Evolutionary conservation across 2,888 invertebrate genomes (phyloP).

Genomic region (Cancer borealis): DNA sequence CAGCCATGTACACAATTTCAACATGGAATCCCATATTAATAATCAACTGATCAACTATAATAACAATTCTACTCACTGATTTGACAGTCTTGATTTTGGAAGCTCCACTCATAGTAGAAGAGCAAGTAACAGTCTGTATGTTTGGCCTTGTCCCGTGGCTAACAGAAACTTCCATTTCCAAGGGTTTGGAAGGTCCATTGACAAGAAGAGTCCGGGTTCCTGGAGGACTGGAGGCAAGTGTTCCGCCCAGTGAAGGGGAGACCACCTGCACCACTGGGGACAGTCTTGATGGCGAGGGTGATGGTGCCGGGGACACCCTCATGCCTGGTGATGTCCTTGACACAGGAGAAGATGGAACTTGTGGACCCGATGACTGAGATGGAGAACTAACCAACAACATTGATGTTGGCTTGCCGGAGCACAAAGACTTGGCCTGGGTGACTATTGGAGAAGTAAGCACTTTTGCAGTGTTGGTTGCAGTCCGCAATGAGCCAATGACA

Average conservation of each 20-base stretch:
- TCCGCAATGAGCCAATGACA: conserved; percentile 52
- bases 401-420: conserved; percentile 61
- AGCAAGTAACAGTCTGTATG: conserved; percentile 42
- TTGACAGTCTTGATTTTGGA: conserved; percentile 66
- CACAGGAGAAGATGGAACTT: conserved; percentile 47
- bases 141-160: conserved; percentile 38
- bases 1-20: too few species aligned
- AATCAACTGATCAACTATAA: background rate
- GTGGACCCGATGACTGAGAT: conserved; percentile 48
- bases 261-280: conserved; percentile 70
- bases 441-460: conserved; percentile 58
- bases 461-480: conserved; percentile 54
- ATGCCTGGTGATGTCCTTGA: conserved; percentile 60
- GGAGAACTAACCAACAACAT: conserved; percentile 59
- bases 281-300: conserved; percentile 60
- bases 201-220: conserved; percentile 59
- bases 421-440: conserved; percentile 49
- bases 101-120: conserved; percentile 43
- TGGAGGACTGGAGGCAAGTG: conserved; percentile 59
- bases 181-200: conserved; percentile 42
- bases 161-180: conserved; percentile 50
- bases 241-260: conserved; percentile 44
- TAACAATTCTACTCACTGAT: conserved; percentile 39
- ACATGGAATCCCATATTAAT: too few species aligned
- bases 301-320: conserved; percentile 59